Base-by-base conservation (phyloP, 2,888 invertebrate species). In the Limnephilus rhombicus region DNA sequence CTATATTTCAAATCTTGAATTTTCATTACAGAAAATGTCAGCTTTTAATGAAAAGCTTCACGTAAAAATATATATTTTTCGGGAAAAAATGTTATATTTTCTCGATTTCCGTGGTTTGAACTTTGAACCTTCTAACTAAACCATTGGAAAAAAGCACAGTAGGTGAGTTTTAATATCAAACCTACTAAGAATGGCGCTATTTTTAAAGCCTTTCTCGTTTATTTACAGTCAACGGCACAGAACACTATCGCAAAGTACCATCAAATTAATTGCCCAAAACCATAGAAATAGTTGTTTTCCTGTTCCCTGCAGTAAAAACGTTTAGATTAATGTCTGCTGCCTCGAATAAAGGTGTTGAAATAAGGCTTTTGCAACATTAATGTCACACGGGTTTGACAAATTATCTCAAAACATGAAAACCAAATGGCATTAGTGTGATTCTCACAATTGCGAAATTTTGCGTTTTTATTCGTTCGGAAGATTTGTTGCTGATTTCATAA, bases 181-280 rank as follows among this genome's bases (percentile, higher is more conserved):
- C 24, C 24, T 24, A 15, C 18, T 68, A 68, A 24, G 9, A 24
- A 9, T 24, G 24, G n/a, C 9, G 24, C 7, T 68, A n/a, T 68
- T 68, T n/a, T n/a, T 7, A 68, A 68, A 68, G 68, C 68, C 68
- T 68, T 7, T 68, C 68, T 68, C 24, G 68, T 68, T 68, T 24
- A 68, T 68, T 1, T 68, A 68, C 24, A 68, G 68, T 68, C 68
- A 68, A 68, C 68, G 68, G 68, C 2, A 24, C n/a, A 41, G 37
- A 83, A 86, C 86, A 86, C 45, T 86, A 86, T 86, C 86, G 29
- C 86, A 29, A 29, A 29, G 49, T 86, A 45, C 86, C 86, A 86
- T 86, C 86, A 45, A 49, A 86, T 86, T 86, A 86, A 86, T 41
- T 45, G 86, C 85, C 18, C 31, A 85, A 41, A 85, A 18, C 41